Conservation (phyloP, 2,797 vertebrate genomes). For the Sebastes vulpes region DNA sequence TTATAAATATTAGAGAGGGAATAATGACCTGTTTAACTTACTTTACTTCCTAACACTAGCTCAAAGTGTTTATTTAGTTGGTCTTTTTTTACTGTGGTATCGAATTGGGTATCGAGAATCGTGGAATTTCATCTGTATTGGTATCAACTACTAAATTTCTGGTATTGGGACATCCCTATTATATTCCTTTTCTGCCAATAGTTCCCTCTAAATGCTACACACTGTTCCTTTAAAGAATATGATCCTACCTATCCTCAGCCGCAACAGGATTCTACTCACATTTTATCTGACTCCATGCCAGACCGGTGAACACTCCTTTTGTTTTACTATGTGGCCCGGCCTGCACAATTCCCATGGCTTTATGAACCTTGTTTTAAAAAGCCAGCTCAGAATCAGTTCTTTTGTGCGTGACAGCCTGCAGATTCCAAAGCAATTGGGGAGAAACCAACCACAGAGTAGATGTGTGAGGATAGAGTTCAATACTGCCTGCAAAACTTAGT, state of each 20-base stretch:
- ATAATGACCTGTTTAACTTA: too few species aligned
- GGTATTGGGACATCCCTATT: neutral
- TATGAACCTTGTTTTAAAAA: conserved; percentile 71
- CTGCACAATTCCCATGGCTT: conserved; percentile 60
- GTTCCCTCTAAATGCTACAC: neutral
- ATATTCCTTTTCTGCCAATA: neutral
- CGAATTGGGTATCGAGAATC: too few species aligned
- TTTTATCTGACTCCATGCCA: conserved; percentile 53
- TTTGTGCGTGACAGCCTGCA: conserved; percentile 76
- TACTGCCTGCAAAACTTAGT: conserved; percentile 88
- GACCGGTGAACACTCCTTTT: conserved; percentile 47
- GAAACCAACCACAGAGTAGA: conserved; percentile 80
- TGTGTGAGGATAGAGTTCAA: conserved; percentile 85
- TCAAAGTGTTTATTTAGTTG: too few species aligned
- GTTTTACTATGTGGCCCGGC: conserved; percentile 55
- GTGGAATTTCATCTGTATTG: too few species aligned
- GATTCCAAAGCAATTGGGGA: conserved; percentile 81
- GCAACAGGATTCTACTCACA: conserved; percentile 42
- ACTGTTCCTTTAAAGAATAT: conserved; percentile 1
- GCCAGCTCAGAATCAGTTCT: conserved; percentile 68
- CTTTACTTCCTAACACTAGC: too few species aligned
- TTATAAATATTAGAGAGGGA: too few species aligned
- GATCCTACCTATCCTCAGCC: conserved; percentile 22
- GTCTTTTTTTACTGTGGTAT: too few species aligned
- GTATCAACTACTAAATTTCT: too few species aligned